Evolutionary conservation across 2,113 vertebrate species (phyloP).

Genomic region (Panthera leo): DNA sequence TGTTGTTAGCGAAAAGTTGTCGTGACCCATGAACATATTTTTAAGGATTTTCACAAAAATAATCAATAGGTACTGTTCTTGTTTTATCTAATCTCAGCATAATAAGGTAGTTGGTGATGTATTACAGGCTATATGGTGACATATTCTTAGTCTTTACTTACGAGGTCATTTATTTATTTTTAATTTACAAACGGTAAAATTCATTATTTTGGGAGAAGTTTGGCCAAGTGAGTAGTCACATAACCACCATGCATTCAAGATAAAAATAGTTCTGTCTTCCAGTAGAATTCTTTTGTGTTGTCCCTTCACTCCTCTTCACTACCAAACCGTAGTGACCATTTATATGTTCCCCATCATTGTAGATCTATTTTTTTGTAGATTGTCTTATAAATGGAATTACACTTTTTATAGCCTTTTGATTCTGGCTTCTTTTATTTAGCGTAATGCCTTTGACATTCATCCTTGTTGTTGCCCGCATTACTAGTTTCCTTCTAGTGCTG

Average conservation of each 20-base stretch:
- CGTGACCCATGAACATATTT: neutral
- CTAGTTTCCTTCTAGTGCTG: neutral
- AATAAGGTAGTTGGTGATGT: neutral
- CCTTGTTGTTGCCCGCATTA: accelerated
- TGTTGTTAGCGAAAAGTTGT: neutral
- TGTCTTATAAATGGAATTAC: neutral
- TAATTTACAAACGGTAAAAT: constrained; percentile 3
- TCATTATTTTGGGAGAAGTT: neutral
- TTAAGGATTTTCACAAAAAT: constrained; percentile 46
- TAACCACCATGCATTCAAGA: neutral
- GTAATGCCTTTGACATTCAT: neutral
- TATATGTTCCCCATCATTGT: neutral
- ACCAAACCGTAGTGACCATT: neutral
- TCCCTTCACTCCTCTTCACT: neutral
- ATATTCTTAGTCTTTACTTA: neutral
- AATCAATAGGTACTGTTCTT: constrained; percentile 1
- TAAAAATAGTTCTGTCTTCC: neutral
- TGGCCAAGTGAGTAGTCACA: neutral
- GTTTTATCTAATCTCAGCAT: neutral
- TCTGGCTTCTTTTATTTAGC: neutral
- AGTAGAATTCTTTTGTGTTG: neutral
- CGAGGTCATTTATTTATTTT: constrained; percentile 32
- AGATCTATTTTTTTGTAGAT: neutral
- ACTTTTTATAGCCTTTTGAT: neutral
- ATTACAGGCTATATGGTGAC: neutral